phyloP scores from a whole-genome alignment of 2,113 vertebrate species.

The Vombatus ursinus region DNA sequence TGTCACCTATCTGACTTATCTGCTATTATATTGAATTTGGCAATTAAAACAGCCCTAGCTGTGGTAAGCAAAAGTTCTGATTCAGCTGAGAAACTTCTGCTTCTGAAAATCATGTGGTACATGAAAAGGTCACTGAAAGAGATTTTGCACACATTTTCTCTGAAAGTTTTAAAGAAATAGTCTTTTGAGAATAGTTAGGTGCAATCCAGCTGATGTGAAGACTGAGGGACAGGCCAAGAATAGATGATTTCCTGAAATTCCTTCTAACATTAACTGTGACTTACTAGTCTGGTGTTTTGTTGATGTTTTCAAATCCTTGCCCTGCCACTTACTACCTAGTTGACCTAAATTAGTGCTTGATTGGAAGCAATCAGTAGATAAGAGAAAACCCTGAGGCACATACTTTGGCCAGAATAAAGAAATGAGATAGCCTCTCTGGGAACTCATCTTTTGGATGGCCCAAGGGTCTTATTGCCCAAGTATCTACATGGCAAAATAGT shows the following conservation, averaged over 20 bases:
- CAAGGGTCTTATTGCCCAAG: conserved; percentile 62
- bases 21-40: not conserved
- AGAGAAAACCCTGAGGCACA: conserved; percentile 72
- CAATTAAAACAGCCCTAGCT: not conserved
- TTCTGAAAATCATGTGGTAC: not conserved
- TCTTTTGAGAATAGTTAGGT: not conserved
- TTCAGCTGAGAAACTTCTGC: not conserved
- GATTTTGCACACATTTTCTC: not conserved
- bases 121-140: not conserved
- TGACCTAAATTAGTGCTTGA: conserved; percentile 53
- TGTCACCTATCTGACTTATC: not conserved
- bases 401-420: conserved; percentile 70
- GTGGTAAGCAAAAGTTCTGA: not conserved
- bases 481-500: conserved; percentile 72
- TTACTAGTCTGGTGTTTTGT: not conserved
- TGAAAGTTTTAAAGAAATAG: not conserved
- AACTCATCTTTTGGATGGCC: conserved; percentile 53
- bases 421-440: not conserved
- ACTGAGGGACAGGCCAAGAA: not conserved
- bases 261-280: not conserved
- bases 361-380: conserved; percentile 68
- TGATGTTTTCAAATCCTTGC: not conserved
- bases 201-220: not conserved
- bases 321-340: not conserved
- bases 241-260: not conserved